A percentile compares a stretch with the other conserved stretches of the same genome.
Evolutionary conservation across 1,140 invertebrate genomes (phyloP).

Genomic region (Cyphomyrmex costatus): DNA sequence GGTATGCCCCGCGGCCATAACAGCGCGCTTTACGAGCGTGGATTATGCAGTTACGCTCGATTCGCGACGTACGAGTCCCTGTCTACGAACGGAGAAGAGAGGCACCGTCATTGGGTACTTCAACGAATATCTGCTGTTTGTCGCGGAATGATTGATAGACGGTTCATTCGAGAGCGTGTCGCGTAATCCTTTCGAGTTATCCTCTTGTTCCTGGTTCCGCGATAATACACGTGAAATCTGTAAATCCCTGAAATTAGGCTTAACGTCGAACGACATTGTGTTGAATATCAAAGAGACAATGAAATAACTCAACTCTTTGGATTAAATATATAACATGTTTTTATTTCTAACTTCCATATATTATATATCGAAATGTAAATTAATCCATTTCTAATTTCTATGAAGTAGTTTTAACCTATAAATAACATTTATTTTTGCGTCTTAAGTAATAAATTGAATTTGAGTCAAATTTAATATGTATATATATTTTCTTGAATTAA

Average conservation of each 20-base stretch:
- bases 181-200: conserved; percentile 16
- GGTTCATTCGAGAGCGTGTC: conserved; percentile 14
- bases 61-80: conserved; percentile 38
- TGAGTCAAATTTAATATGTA: too few relatives aligned
- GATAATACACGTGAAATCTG: conserved; percentile 5
- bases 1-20: conserved; percentile 25
- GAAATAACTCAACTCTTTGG: too few relatives aligned
- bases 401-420: too few relatives aligned
- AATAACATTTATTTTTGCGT: too few relatives aligned
- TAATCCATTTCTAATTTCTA: too few relatives aligned
- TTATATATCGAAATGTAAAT: too few relatives aligned
- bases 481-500: too few relatives aligned
- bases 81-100: conserved; percentile 23
- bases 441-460: too few relatives aligned
- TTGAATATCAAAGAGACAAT: too few relatives aligned
- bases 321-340: too few relatives aligned
- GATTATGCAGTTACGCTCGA: conserved; percentile 60
- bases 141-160: conserved; percentile 53
- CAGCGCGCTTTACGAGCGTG: conserved; percentile 52
- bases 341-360: too few relatives aligned
- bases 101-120: conserved; percentile 24
- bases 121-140: conserved; percentile 40
- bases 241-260: conserved; percentile 37
- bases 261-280: not conserved
- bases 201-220: conserved; percentile 18